Base-by-base conservation (phyloP, 2,888 invertebrate species). In the Apodemia duryi region DNA sequence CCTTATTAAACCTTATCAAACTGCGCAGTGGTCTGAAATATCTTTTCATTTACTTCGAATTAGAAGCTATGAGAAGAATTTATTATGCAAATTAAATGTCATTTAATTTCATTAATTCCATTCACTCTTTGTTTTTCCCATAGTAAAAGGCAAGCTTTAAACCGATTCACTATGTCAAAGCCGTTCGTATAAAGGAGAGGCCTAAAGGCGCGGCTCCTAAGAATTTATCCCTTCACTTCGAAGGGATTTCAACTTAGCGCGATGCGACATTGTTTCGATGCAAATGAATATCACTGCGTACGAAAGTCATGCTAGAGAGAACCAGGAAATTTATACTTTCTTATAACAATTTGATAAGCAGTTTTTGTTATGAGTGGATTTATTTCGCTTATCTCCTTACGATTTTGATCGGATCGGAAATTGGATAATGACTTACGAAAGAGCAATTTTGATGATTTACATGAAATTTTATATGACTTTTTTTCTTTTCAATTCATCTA, bases 141-240 rank as follows among this genome's bases (percentile, higher is more conserved):
- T 13, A 57, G 57, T 32, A 57, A 57, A 57, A 61, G 43, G 41
- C 41, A 29, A 61, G 43, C 61, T 43, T 29, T 61, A 41, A 49
- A 61, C 43, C 43, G 61, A 61, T 61, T 61, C 61, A 43, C 38
- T 61, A 61, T 41, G 41, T 41, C 63, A 64, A 13, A 60, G 46
- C 46, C 57, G 43, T 32, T 54, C 54, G 78, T 83, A 82, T 81
- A 84, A 81, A 80, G 83, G 80, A 77, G 76, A 78, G 70, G 72
- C 69, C 68, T 69, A 70, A 72, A 81, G 83, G 85, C 81, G 81
- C 79, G 84, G 85, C 80, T 77, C 78, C 75, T 74, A 78, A 81
- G 84, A 82, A 84, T 85, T 78, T 77, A 79, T 76, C 86, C 83
- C 79, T 86, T 88, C 87, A 84, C 85, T 83, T 81, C 73, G 74